Evolutionary conservation across 2,797 vertebrate species (phyloP), one percentile per base, ranked within the genome.

Genomic region (Syncerus caffer): DNA sequence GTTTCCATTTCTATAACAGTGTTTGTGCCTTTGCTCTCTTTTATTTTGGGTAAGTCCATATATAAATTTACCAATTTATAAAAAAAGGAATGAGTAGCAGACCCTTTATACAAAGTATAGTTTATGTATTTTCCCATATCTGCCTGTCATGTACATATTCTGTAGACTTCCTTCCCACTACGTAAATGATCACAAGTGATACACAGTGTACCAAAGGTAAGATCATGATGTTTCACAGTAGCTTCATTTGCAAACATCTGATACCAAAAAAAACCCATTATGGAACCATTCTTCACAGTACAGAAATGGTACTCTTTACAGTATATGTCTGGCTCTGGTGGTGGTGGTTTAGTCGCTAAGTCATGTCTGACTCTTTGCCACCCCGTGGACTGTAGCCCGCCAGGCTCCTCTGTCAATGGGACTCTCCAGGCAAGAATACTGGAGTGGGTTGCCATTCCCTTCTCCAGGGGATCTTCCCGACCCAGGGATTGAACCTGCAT

Each of bases 401-500:
- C n/a, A 67, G 64, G 64, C 15, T n/a, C 60, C 60, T 71, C n/a
- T 38, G n/a, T 71, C 17, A 0, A 12, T 3, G 64, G 64, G 5
- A 1, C 12, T 6, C 64, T 38, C 67, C 67, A 38, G 10, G 19
- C 67, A 71, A 23, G 67, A 71, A 13, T 2, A 2, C 34, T 13
- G 34, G 19, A 38, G 34, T 34, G 34, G 67, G 67, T 13, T 12
- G 19, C 34, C 19, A 7, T 71, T 6, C 34, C 67, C 67, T 71
- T 2, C 67, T 71, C 67, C 34, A 23, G 34, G 31, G 67, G 11
- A 38, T 71, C 67, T 2, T 23, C 34, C 67, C 10, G 0, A 71
- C 34, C 34, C 67, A 13, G 67, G 10, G 34, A 13, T 0, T 6
- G 1, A 71, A 23, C 19, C 67, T 6, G 34, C 3, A 0, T 23